Evolutionary conservation across 2,888 invertebrate species (phyloP), one percentile per base, ranked within the genome.

Genomic region (Lycocerus yunnanus): DNA sequence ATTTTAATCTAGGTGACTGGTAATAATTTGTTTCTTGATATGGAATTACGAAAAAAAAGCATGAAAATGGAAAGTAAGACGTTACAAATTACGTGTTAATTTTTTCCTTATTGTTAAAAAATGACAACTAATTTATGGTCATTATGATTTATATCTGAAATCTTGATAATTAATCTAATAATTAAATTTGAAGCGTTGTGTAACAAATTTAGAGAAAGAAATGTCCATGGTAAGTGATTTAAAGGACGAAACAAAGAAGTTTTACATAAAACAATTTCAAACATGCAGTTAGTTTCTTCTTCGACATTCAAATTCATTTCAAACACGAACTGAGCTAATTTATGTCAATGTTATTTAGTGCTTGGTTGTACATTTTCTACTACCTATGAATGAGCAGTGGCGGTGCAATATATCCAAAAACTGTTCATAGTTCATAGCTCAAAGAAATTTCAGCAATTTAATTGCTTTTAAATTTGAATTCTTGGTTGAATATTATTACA

Each of bases 291-390:
- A 43, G 43, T 43, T 43, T 43, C 43, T 43, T 43, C 43, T 43
- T 59, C 58, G 58, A 63, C 69, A 63, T 69, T 69, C 43, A 69
- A 69, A 63, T 63, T 24, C 63, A 14, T 18, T 63, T 63, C 18
- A 14, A 69, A 63, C 69, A 69, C 69, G 69, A 43, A 69, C 68
- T 21, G 20, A 3, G 15, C 11, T 60, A 15, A 21, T 69, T 63
- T 58, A 69, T 20, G 61, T 43, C 43, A 43, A n/a, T n/a, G 43
- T 43, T n/a, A 43, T 43, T 43, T 43, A 43, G 43, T 43, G 43
- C n/a, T 43, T 43, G n/a, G 43, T 43, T n/a, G 27, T 27, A n/a
- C 4, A 6, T 43, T 43, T n/a, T n/a, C n/a, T 43, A 43, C 43
- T 43, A n/a, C 43, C 6, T n/a, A 43, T n/a, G 43, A 43, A 43